These are phyloP conservation scores for Holothuria scabra DNA, from an alignment of 53 echinoderm and acorn worm species.

Conservation along the genomic window DNA sequence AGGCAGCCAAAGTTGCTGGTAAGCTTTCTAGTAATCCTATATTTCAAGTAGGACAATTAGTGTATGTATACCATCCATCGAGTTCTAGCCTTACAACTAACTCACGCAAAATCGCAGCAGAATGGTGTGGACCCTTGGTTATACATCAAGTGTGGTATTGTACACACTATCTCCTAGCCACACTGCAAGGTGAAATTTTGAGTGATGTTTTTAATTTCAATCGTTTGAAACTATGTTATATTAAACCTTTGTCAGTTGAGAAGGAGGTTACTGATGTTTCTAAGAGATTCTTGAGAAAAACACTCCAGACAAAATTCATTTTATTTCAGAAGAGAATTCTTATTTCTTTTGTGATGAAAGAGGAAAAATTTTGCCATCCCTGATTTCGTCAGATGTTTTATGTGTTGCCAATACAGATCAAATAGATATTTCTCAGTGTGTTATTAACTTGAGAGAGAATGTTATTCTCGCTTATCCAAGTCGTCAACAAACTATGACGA, in stretches of 20 bases:
- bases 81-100: slow-evolving; percentile 13
- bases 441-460: not conserved
- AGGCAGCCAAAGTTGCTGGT: not conserved
- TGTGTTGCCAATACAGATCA: not conserved
- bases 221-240: slow-evolving; percentile 41
- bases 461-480: not conserved
- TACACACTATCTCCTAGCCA: slow-evolving; percentile 46
- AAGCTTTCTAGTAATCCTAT: not conserved
- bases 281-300: too few relatives aligned
- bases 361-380: not conserved
- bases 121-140: slow-evolving; percentile 52
- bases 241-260: not conserved
- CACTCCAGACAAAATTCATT: too few relatives aligned
- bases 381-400: slow-evolving; percentile 6
- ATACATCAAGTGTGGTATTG: slow-evolving; percentile 49
- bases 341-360: slow-evolving; percentile 2
- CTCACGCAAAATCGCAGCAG: slow-evolving; percentile 46
- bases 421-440: not conserved
- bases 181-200: slow-evolving; percentile 43
- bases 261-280: not conserved
- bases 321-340: too few relatives aligned
- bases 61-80: slow-evolving; percentile 19
- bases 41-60: slow-evolving; percentile 43
- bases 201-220: slow-evolving; percentile 56
- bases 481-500: too few relatives aligned